A percentile compares a stretch with the other conserved stretches of the same genome.
These are phyloP conservation scores for Labroides dimidiatus DNA, from an alignment of 2,797 vertebrate genomes.

Conservation along the genomic window DNA sequence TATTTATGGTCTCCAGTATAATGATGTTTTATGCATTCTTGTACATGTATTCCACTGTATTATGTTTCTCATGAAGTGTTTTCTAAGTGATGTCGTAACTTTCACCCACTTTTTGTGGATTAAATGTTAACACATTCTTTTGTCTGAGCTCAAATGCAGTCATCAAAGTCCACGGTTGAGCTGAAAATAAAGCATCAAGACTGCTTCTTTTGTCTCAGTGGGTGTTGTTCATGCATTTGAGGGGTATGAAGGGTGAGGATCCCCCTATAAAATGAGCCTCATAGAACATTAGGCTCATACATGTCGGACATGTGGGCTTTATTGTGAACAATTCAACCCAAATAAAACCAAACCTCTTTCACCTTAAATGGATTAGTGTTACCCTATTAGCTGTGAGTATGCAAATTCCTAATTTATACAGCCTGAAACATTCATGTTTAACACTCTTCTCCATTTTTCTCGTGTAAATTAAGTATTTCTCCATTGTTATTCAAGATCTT, in stretches of 20 bases:
- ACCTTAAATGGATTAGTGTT: constrained; percentile 40
- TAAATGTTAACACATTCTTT: constrained; percentile 33
- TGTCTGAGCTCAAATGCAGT: constrained; percentile 32
- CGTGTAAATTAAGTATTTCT: constrained; percentile 47
- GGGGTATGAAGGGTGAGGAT: not conserved
- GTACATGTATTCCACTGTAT: constrained; percentile 26
- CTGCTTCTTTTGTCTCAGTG: constrained; percentile 34
- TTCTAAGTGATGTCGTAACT: constrained; percentile 19
- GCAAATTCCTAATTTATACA: constrained; percentile 19
- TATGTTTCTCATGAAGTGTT: constrained; percentile 16
- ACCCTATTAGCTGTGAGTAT: constrained; percentile 33
- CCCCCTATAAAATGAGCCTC: not conserved
- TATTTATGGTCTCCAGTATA: not conserved
- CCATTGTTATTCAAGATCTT: constrained; percentile 57
- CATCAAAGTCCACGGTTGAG: constrained; percentile 26
- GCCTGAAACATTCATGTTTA: constrained; percentile 32
- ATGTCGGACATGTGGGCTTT: constrained; percentile 21
- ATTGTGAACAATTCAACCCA: constrained; percentile 12
- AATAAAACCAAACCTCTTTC: constrained; percentile 7
- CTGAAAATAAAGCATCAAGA: constrained; percentile 66
- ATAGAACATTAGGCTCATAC: no score
- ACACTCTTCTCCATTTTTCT: constrained; percentile 45
- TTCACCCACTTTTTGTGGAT: constrained; percentile 24
- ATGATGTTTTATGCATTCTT: constrained; percentile 33
- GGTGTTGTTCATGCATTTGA: constrained; percentile 38